phyloP scores from a whole-genome alignment of 2,797 vertebrate genomes.

The Neomorphus geoffroyi region DNA sequence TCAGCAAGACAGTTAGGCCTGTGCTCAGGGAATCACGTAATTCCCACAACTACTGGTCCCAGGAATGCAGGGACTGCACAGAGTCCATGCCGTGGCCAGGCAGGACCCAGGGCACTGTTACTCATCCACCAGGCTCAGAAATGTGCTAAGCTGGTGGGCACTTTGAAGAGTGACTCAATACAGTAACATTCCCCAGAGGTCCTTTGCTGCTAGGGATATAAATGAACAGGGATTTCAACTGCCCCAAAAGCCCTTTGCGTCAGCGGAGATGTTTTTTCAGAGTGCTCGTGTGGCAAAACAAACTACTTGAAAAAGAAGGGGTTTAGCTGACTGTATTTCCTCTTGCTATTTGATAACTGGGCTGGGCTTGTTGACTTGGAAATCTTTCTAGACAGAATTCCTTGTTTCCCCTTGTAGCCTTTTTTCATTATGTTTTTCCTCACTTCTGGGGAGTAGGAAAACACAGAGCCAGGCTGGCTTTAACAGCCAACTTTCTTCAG shows the following conservation, averaged over 20 bases:
- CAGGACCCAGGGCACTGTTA: background rate
- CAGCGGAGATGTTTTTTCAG: constrained; percentile 11
- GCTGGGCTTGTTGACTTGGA: background rate
- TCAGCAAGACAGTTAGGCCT: background rate
- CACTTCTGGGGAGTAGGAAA: background rate
- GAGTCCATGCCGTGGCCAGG: background rate
- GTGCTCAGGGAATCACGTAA: rapidly evolving
- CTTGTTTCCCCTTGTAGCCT: background rate
- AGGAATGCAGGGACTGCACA: background rate
- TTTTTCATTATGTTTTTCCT: background rate
- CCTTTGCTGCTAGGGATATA: background rate
- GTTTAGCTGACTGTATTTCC: constrained; percentile 23
- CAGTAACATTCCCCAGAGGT: background rate
- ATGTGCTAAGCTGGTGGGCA: background rate
- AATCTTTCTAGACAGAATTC: background rate
- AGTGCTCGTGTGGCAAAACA: background rate
- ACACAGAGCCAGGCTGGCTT: background rate
- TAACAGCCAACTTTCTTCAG: background rate
- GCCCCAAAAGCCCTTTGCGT: background rate
- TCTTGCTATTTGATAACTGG: background rate
- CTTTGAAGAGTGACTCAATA: background rate
- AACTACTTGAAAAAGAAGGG: constrained; percentile 24
- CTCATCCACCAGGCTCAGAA: background rate
- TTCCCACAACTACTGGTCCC: background rate
- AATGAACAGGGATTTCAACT: background rate